Conservation (phyloP, 2,888 invertebrate genomes). For the Napeogenes sylphis region DNA sequence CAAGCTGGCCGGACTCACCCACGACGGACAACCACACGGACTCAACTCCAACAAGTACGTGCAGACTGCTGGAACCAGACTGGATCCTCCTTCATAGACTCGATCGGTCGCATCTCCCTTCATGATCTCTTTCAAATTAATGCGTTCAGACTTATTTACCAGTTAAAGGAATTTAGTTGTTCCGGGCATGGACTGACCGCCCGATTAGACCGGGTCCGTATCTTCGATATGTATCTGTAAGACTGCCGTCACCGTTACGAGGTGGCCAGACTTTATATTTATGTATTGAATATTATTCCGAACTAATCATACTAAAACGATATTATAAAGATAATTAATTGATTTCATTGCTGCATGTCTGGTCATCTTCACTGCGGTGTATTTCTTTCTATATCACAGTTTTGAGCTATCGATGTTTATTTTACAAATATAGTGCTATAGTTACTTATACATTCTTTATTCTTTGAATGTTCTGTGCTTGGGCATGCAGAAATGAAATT, state of each 20-base stretch:
- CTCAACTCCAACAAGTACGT: conserved; percentile 90
- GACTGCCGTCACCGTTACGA: conserved; percentile 70
- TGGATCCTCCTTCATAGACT: background rate
- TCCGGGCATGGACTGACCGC: conserved; percentile 67
- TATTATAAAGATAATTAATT: conserved; percentile 28
- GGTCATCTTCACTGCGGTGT: conserved; percentile 66
- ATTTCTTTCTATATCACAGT: conserved; percentile 45
- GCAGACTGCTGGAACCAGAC: background rate
- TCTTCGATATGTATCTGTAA: conserved; percentile 40
- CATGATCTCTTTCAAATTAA: background rate
- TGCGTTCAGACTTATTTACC: conserved; percentile 21
- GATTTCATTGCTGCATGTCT: conserved; percentile 74
- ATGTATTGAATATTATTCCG: conserved; percentile 25
- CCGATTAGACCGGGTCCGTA: conserved; percentile 67
- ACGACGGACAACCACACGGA: conserved; percentile 90
- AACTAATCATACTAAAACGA: conserved; percentile 16
- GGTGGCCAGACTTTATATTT: conserved; percentile 68
- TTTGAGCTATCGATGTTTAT: conserved; percentile 53
- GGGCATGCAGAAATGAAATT: conserved; percentile 76
- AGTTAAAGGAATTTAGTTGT: conserved; percentile 29
- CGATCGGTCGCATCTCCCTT: no score
- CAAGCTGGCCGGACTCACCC: conserved; percentile 91
- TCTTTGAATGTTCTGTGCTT: conserved; percentile 67
- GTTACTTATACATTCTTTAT: conserved; percentile 61
- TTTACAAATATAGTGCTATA: conserved; percentile 49